Base-by-base conservation (phyloP, 2,888 invertebrate species). In the Drosophila kambysellisi region DNA sequence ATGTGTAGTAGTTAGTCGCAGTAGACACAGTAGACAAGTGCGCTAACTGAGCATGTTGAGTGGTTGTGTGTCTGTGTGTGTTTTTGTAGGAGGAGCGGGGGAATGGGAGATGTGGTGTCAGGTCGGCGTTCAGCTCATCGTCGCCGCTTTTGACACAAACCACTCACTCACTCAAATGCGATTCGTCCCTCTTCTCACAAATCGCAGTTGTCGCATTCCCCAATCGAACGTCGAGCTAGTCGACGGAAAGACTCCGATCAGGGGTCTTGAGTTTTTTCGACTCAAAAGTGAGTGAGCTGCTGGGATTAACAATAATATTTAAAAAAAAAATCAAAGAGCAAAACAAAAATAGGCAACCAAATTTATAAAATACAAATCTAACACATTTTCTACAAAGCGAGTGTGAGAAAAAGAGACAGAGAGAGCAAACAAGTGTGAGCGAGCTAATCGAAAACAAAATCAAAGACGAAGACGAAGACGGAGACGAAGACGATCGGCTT, bases 1-100 rank as follows among this genome's bases (percentile, higher is more conserved):
- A 54, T 56, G 39, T 62, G 74, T 74, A 70, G 54, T 79, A 70
- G 79, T 81, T 75, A 84, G 87, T 86, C 57, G 72, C 56, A 70
- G 79, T 69, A 69, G 39, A 50, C 69, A 67, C 54, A 66, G 78
- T 60, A 56, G 33, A 43, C 73, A 61, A 60, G 59, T 59, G 61
- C 57, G 53, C 35, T 54, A 50, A 50, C 56, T 59, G 63, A 46
- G 53, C 41, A 48, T 35, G 30, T 41, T 30, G 33, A n/a, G 50
- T 11, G 43, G 15, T n/a, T 29, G 15, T 20, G 53, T 33, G 33
- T 56, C 29, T n/a, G 9, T 35, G 61, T 48, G 50, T 39, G 32
- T 39, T 15, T 20, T 15, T 20, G 53, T 29, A n/a, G 30, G 50
- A 46, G 43, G 53, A 30, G 12, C 29, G 65, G n/a, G n/a, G 17